phyloP scores from a whole-genome alignment of 1,140 invertebrate species.

The Cherax destructor region DNA sequence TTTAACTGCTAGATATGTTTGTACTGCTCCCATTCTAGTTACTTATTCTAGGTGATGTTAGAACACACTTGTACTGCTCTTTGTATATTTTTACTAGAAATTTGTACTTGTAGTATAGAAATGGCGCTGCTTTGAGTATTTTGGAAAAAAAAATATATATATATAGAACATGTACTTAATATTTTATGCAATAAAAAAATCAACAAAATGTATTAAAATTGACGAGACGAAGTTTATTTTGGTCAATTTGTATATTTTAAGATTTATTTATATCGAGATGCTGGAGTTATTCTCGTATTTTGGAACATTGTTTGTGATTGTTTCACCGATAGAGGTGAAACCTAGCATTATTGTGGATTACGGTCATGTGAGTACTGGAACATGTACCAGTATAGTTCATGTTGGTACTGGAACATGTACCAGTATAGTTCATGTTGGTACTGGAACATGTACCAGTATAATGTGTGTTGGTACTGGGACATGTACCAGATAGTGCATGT shows the following conservation, averaged over 20 bases:
- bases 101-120: not conserved
- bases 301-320: not conserved
- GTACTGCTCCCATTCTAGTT: not conserved
- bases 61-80: constrained; percentile 7
- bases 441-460: no score
- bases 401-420: no score
- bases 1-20: not conserved
- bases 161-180: not conserved
- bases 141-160: not conserved
- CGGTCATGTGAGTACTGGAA: no score
- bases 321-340: no score
- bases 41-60: constrained; percentile 13
- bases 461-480: no score
- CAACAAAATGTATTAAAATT: not conserved
- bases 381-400: no score
- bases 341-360: no score
- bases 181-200: not conserved
- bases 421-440: no score
- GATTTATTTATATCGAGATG: not conserved
- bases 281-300: not conserved
- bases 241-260: no score
- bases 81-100: not conserved
- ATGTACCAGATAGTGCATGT: no score
- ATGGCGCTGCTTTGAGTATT: not conserved
- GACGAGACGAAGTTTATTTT: no score